Base-by-base conservation (phyloP, 2,113 vertebrate species). In the Burhinus bistriatus region DNA sequence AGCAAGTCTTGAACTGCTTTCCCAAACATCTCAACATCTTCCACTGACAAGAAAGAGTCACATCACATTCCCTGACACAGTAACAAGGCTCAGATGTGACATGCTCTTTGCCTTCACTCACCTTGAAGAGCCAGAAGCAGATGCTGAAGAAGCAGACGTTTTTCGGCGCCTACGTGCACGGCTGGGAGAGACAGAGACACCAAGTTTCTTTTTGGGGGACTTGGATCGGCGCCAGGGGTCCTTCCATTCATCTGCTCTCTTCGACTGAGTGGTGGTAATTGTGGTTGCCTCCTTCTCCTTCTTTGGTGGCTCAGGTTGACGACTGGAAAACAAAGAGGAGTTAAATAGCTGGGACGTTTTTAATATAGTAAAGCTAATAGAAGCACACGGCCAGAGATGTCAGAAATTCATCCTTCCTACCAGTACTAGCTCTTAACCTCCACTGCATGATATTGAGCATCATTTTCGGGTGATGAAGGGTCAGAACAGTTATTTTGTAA, bases 201-300 rank as follows among this genome's bases (percentile, higher is more conserved):
- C 98, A 0, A 98, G 97, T 2, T 99, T 99, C 98, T 99, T 99
- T 72, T 99, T 98, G n/a, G 99, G 99, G 9, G 99, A 99, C 92
- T 99, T 99, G 71, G 99, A 99, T 97, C 99, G 98, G 70, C 99
- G 99, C 99, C 99, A 99, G 0, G 99, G 99, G 72, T 99, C 99
- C 94, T 99, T 99, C 99, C 99, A 99, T 79, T 99, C 99, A 14
- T 99, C 99, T 0, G 99, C 99, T 9, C 99, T 97, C 95, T 99
- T 99, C 8, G 99, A 98, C 44, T 98, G 97, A 1, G 98, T 54
- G 3, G 97, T 85, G 6, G 95, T 18, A 9, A 98, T 80, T 0
- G 97, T 3, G 0, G 82, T 38, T 1, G 93, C 66, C 27, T 98
- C 97, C 83, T 98, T 94, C 47, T 99, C 99, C 96, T 99, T 99